Base-by-base conservation (phyloP, 2,113 vertebrate genomes). In the Vireo altiloquus region DNA sequence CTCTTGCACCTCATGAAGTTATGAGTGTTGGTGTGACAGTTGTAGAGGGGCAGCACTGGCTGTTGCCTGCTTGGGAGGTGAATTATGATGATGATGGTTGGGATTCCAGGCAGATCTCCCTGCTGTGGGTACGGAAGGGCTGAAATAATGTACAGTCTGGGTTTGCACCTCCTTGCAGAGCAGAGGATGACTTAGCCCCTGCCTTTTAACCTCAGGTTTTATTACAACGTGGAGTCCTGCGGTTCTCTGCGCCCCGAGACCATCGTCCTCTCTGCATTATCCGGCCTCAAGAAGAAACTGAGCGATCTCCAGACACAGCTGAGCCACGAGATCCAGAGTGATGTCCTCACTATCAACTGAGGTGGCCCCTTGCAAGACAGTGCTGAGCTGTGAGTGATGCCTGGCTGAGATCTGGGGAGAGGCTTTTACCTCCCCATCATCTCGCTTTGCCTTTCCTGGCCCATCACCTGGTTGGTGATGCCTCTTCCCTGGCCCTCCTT, bases 271-370 rank as follows among this genome's bases (percentile, higher is more conserved):
- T 99, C 99, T 0, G 99, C 99, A 0, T 95, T 99, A 25, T 99
- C 99, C 0, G 99, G 99, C 72, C 96, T 99, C 44, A 99, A 99
- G 98, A 99, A 99, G 98, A 99, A 99, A 76, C 96, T 99, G 87
- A 99, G 99, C 0, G 99, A 99, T 71, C 98, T 99, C 61, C 99
- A 99, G 97, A 99, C 99, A 11, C 99, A 99, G 90, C 97, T 99
- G 92, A 99, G 99, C 98, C 99, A 99, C 0, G 99, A 99, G 97
- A 99, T 99, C 91, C 99, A 99, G 98, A 99, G 98, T 0, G 99
- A 99, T 0, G 99, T 99, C 27, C 98, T 99, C 72, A 99, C 99
- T 57, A 99, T 99, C 91, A 99, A 99, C 97, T 99, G 97, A 97
- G 63, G 12, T 49, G 19, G 42, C 37, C 56, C 18, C 13, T 74